Evolutionary conservation across 2,888 invertebrate genomes (phyloP).

Genomic region (Latrodectus hesperus): DNA sequence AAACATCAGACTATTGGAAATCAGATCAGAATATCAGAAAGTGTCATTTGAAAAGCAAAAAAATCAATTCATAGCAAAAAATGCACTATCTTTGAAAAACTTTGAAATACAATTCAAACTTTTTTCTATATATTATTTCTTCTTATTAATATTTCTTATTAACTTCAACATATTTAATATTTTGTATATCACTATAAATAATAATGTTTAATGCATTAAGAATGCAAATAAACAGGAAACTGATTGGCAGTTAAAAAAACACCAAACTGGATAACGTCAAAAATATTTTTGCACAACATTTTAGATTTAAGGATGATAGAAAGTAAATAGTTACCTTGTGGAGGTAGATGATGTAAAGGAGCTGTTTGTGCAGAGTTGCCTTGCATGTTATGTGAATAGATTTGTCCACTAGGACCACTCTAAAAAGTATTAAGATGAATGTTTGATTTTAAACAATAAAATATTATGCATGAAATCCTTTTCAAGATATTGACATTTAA

Average conservation of each 20-base stretch:
- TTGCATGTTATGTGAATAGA: slow-evolving; percentile 68
- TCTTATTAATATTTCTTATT: too few species aligned
- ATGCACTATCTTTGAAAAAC: too few species aligned
- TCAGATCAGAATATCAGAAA: too few species aligned
- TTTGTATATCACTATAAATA: too few species aligned
- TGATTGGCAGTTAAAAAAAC: not conserved
- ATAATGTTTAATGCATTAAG: too few species aligned
- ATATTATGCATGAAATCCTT: not conserved
- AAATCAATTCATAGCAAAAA: too few species aligned
- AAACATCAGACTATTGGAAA: too few species aligned
- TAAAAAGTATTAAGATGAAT: slow-evolving; percentile 3
- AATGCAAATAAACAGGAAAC: not conserved
- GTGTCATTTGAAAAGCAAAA: too few species aligned
- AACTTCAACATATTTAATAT: too few species aligned
- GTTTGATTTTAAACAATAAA: not conserved
- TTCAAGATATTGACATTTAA: not conserved
- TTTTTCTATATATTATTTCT: too few species aligned
- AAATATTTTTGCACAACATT: not conserved
- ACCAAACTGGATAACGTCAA: not conserved
- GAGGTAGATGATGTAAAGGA: slow-evolving; percentile 69
- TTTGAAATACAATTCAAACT: too few species aligned
- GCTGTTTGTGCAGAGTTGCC: slow-evolving; percentile 64
- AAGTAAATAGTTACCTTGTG: slow-evolving; percentile 54
- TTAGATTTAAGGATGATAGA: not conserved
- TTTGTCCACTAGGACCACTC: slow-evolving; percentile 66